A percentile compares a stretch with the other conserved stretches of the same genome.
Conservation (phyloP, 1,140 invertebrate genomes). For the Conus ventricosus region DNA sequence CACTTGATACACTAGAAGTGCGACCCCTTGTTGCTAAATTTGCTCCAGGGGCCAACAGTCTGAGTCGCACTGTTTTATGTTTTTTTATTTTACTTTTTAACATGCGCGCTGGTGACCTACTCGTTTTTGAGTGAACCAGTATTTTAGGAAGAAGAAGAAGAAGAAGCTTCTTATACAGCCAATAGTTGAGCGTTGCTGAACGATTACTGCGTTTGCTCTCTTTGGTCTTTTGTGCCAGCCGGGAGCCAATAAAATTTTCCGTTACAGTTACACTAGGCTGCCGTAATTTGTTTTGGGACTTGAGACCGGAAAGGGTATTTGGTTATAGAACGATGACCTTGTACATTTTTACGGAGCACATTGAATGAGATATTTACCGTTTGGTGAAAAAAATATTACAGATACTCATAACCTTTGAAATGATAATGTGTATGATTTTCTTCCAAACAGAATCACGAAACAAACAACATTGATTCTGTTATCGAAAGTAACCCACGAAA, state of each 20-base stretch:
- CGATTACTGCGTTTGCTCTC: too few species aligned
- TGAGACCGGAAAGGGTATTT: conserved; percentile 19
- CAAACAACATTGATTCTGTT: neutral
- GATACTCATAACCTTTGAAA: neutral
- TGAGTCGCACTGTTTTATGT: too few species aligned
- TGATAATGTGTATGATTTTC: neutral
- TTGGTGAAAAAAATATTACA: neutral
- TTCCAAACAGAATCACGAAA: neutral
- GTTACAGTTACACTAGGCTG: conserved; percentile 25
- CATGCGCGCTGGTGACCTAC: too few species aligned
- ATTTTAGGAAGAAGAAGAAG: too few species aligned
- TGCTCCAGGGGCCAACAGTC: too few species aligned
- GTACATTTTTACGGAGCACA: neutral
- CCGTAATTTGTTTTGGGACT: conserved; percentile 32
- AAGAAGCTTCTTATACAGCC: too few species aligned
- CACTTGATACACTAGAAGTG: too few species aligned
- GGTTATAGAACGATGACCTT: conserved; percentile 2
- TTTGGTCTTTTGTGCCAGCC: conserved; percentile 4
- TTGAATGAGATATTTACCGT: neutral
- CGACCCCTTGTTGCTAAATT: too few species aligned
- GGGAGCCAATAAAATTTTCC: conserved; percentile 31
- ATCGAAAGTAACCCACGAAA: conserved; percentile 13
- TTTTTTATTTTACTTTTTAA: too few species aligned
- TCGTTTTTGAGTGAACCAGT: too few species aligned
- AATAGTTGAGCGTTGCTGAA: too few species aligned